Percentiles rank a stretch among this genome's conserved stretches.
phyloP scores from a whole-genome alignment of 1,140 invertebrate species.

The Acromyrmex heyeri region DNA sequence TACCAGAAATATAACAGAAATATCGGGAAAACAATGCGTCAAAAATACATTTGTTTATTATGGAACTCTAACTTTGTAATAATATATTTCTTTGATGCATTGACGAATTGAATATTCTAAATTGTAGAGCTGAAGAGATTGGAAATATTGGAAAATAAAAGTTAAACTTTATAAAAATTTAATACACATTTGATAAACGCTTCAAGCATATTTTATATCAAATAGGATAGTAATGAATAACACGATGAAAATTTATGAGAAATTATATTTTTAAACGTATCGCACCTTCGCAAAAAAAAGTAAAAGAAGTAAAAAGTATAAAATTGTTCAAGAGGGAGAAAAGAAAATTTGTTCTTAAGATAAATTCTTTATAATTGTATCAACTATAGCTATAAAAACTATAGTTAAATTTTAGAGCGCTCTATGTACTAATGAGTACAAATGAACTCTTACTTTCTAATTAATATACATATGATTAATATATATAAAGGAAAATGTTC shows the following conservation, averaged over 20 bases:
- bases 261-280: constrained; percentile 8
- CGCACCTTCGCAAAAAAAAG: too few relatives aligned
- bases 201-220: constrained; percentile 7
- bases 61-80: neutral
- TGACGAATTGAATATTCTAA: constrained; percentile 8
- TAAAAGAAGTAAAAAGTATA: too few relatives aligned
- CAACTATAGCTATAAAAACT: too few relatives aligned
- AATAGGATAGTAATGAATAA: neutral
- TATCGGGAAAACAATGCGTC: constrained; percentile 15
- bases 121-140: neutral
- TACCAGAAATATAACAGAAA: constrained; percentile 1
- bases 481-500: too few relatives aligned
- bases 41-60: constrained; percentile 26
- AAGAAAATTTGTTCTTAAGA: too few relatives aligned
- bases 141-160: neutral
- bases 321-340: too few relatives aligned
- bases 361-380: too few relatives aligned
- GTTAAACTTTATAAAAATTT: neutral
- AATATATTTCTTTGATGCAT: constrained; percentile 5
- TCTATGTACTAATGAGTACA: too few relatives aligned
- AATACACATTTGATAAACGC: neutral
- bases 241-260: neutral
- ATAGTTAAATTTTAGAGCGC: too few relatives aligned
- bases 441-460: too few relatives aligned
- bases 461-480: too few relatives aligned